phyloP scores from a whole-genome alignment of 2,113 vertebrate species.

The Hystrix brachyura region DNA sequence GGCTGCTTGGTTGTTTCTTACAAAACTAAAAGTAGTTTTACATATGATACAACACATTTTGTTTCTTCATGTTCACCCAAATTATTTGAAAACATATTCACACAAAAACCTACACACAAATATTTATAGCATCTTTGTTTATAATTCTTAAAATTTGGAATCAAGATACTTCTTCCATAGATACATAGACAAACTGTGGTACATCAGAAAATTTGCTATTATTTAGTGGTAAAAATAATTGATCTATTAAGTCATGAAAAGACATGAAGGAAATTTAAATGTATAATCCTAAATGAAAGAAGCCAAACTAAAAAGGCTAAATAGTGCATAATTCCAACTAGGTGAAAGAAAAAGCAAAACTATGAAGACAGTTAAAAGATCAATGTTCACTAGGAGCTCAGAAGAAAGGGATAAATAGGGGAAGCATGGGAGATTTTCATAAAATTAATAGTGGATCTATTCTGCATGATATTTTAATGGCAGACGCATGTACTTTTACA shows the following conservation, averaged over 20 bases:
- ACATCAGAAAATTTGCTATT: not conserved
- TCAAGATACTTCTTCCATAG: not conserved
- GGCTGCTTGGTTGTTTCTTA: not conserved
- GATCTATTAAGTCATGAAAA: not conserved
- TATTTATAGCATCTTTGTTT: constrained; percentile 7
- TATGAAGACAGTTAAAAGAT: not conserved
- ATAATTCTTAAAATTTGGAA: constrained; percentile 30
- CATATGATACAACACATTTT: not conserved
- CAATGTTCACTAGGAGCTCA: not conserved
- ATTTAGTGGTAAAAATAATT: not conserved
- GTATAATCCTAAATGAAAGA: not conserved
- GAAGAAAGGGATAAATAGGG: not conserved
- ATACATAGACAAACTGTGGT: not conserved
- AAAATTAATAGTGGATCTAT: not conserved
- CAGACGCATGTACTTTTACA: not conserved
- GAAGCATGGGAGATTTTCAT: not conserved
- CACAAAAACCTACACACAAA: constrained; percentile 24
- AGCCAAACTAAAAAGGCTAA: not conserved
- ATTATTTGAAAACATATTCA: not conserved
- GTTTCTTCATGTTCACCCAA: constrained; percentile 4
- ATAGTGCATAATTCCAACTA: not conserved
- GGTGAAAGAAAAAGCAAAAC: not conserved
- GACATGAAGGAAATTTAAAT: not conserved
- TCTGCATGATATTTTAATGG: not conserved
- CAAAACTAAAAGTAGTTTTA: constrained; percentile 21